These are phyloP conservation scores for Andricus curvator DNA, from an alignment of 2,888 invertebrate species.

Conservation along the genomic window DNA sequence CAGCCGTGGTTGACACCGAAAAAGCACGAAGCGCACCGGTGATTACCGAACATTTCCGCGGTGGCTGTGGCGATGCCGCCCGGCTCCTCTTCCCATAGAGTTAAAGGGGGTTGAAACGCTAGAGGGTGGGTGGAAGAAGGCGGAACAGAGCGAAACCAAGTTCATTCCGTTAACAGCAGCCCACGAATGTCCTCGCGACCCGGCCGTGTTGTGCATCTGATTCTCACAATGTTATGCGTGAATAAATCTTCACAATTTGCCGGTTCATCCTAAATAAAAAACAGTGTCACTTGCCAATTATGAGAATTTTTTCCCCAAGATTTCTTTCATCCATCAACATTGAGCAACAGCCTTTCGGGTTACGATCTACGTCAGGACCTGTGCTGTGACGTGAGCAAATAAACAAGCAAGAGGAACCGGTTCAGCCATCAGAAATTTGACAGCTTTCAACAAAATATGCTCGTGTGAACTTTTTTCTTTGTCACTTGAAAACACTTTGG, in stretches of 20 bases:
- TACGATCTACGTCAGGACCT: conserved; percentile 20
- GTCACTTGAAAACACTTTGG: neutral
- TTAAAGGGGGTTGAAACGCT: conserved; percentile 20
- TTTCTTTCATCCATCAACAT: neutral
- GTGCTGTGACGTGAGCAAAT: conserved; percentile 9
- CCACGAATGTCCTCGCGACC: conserved; percentile 23
- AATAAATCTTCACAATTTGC: neutral
- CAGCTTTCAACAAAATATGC: neutral
- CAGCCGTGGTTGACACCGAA: conserved; percentile 35
- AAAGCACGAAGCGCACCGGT: conserved; percentile 52
- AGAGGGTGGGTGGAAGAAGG: neutral
- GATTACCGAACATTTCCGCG: conserved; percentile 43
- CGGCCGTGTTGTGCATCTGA: conserved; percentile 13
- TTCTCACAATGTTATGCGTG: neutral
- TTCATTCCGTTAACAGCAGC: conserved; percentile 35
- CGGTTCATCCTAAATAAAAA: neutral
- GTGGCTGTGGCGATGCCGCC: conserved; percentile 41
- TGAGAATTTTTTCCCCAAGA: neutral
- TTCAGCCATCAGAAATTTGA: neutral
- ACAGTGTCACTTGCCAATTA: neutral
- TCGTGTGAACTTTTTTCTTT: neutral
- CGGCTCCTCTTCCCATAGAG: conserved; percentile 37
- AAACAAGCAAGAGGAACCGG: conserved; percentile 21
- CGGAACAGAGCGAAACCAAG: conserved; percentile 26
- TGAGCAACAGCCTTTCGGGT: neutral